Percentiles rank a stretch among this genome's conserved stretches.
phyloP scores from a whole-genome alignment of 2,797 vertebrate species.

The Malurus splendens region DNA sequence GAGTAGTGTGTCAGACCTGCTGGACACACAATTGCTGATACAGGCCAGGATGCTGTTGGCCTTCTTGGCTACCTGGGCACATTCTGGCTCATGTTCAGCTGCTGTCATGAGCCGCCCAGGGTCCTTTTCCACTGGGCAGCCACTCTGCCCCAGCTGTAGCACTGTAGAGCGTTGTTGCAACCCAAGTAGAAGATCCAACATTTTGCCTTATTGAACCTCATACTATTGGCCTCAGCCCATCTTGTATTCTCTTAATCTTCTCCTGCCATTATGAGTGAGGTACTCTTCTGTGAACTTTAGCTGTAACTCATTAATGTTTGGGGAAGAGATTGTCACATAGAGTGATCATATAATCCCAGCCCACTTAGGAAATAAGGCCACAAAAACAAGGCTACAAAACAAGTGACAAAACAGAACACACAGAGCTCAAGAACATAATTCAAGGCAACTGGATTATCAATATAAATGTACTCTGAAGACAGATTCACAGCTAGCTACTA shows the following conservation, averaged over 20 bases:
- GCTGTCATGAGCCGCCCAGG: background rate
- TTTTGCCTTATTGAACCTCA: background rate
- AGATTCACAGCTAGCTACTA: conserved; percentile 2
- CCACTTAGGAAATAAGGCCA: background rate
- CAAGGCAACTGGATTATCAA: conserved; percentile 8
- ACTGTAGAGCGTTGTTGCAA: background rate
- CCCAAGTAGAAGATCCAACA: background rate
- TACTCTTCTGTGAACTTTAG: background rate
- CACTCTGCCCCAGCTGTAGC: background rate
- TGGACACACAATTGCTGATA: background rate
- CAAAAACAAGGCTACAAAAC: background rate
- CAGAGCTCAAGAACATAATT: background rate
- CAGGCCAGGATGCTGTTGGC: background rate
- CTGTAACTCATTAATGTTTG: background rate
- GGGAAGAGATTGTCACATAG: background rate
- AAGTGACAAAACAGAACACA: background rate
- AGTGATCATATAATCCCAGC: background rate
- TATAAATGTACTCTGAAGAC: conserved; percentile 24
- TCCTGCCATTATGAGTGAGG: background rate
- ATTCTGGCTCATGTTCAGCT: background rate
- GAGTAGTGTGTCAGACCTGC: fast-evolving
- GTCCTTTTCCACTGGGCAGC: fast-evolving
- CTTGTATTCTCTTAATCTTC: background rate
- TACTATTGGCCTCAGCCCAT: background rate
- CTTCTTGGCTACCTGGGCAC: background rate